Percentiles rank a stretch among this genome's conserved stretches.
phyloP scores from a whole-genome alignment of 2,797 vertebrate species.

The Lophius americanus region DNA sequence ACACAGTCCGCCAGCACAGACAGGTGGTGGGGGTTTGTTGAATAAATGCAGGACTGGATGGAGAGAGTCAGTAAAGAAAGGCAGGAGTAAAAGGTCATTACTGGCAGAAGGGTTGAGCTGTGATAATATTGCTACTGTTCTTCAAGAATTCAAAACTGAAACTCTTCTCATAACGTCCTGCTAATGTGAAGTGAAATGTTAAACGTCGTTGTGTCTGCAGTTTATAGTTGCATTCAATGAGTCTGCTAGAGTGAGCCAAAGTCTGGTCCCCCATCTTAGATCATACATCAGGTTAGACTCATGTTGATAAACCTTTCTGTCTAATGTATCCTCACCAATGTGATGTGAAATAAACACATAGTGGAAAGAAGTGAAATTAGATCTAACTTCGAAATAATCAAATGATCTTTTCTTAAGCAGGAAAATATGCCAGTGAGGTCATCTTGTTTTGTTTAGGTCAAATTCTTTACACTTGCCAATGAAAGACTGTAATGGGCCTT shows the following conservation, averaged over 20 bases:
- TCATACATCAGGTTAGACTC: neutral
- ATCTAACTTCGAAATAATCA: no score
- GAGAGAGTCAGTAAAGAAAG: constrained; percentile 44
- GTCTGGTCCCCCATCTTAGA: neutral
- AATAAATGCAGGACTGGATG: constrained; percentile 76
- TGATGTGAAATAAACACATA: neutral
- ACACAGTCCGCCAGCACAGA: constrained; percentile 68
- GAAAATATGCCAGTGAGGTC: no score
- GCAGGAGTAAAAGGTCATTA: constrained; percentile 57
- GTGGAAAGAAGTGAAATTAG: no score
- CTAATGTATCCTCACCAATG: neutral
- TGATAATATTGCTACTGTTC: constrained; percentile 68
- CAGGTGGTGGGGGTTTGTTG: constrained; percentile 75
- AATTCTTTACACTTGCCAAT: no score
- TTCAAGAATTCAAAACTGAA: constrained; percentile 31
- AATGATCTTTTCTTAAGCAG: no score
- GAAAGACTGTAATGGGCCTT: no score
- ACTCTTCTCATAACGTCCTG: constrained; percentile 44
- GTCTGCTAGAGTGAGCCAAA: neutral
- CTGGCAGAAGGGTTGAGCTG: constrained; percentile 53
- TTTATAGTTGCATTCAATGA: constrained; percentile 13
- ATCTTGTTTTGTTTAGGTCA: no score
- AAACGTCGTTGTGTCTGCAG: neutral
- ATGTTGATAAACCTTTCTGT: neutral
- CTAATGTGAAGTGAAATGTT: constrained; percentile 48